Base-by-base conservation (phyloP, 2,888 invertebrate genomes). In the Iphiclides podalirius region DNA sequence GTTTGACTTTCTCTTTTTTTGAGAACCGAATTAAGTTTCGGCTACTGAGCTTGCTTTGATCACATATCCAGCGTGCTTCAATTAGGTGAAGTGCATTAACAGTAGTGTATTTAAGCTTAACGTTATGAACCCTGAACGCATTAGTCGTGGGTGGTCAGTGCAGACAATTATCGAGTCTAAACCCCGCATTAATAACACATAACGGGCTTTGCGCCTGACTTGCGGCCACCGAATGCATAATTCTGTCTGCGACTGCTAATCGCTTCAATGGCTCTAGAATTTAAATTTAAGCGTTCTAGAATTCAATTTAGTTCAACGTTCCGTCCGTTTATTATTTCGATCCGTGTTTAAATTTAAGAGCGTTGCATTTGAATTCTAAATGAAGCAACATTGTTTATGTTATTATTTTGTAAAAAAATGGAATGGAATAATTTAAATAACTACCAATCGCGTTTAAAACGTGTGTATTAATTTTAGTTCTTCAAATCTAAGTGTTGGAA, bases 191-290 rank as follows among this genome's bases (percentile, higher is more conserved):
- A 74, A 75, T 75, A 75, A 72, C 65, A 59, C 52, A 59, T 65
- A 68, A 69, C 69, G 61, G 60, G 59, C 58, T 57, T 63, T 75
- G 75, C 67, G 61, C 66, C 65, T 72, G 74, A 75, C 70, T 76
- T 64, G 67, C 58, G 67, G 58, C 52, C 56, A 57, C 53, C 57
- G 59, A 67, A 63, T 59, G 66, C 70, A 66, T 67, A 64, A 69
- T 65, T 59, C 67, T 65, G 62, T 58, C 66, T 65, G 61, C 57
- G 54, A 52, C 52, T 49, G 61, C 60, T 63, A 64, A 65, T 61
- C 64, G 59, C 57, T 54, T 52, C 52, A 53, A 55, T 60, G 49
- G 60, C 55, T 53, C 53, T 51, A 53, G 53, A 54, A 58, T 60
- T 61, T 56, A 53, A 57, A 59, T 58, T 60, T 55, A 55, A 58